phyloP scores from a whole-genome alignment of 2,797 vertebrate species.

The Gymnodraco acuticeps region DNA sequence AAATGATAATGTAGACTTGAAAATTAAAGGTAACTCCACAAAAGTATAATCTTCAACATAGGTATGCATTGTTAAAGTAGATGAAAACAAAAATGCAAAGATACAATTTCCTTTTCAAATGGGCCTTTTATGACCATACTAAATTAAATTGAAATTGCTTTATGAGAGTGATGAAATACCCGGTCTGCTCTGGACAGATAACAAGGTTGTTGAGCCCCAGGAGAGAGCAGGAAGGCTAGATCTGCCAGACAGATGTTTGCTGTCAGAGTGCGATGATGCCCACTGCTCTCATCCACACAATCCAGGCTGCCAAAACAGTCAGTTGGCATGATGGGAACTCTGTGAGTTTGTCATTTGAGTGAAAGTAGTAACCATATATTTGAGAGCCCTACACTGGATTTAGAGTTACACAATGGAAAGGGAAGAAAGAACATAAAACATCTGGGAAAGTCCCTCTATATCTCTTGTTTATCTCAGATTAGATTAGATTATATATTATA shows the following conservation, averaged over 20 bases:
- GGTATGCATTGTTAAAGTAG: no score
- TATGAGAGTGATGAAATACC: conserved; percentile 12
- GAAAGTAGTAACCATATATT: conserved; percentile 15
- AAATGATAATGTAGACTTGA: no score
- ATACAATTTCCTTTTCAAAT: no score
- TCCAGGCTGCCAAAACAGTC: conserved; percentile 8
- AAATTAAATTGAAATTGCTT: no score
- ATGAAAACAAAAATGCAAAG: no score
- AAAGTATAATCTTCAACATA: no score
- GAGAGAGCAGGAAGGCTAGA: conserved; percentile 10
- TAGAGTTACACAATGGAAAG: background rate
- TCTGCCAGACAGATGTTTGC: conserved; percentile 33
- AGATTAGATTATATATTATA: no score
- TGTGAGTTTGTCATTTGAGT: background rate
- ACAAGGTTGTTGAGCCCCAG: conserved; percentile 5
- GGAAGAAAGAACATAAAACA: background rate
- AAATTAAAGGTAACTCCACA: no score
- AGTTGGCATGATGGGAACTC: background rate
- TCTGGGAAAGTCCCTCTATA: background rate
- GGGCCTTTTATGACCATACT: no score
- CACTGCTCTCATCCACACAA: conserved; percentile 4
- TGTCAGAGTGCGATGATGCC: background rate
- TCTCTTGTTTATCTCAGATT: background rate
- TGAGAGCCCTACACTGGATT: conserved; percentile 17
- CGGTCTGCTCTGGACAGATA: conserved; percentile 23